Conservation (phyloP, 2,797 vertebrate genomes). For the Okamejei kenojei region DNA sequence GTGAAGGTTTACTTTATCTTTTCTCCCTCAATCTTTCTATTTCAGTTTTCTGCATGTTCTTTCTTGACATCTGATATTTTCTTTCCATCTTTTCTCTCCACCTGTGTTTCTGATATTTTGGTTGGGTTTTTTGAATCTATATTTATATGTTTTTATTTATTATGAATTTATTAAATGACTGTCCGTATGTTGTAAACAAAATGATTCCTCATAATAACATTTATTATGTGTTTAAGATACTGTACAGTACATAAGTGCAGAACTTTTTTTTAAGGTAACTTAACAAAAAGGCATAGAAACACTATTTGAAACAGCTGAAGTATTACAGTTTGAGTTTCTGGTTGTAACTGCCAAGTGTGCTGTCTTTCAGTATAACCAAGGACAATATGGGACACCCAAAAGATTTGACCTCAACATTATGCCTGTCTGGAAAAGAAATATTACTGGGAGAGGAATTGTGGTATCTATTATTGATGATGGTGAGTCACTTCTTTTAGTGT, state of each 20-base stretch:
- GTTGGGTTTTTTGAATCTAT: too few species aligned
- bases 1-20: background rate
- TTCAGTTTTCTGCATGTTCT: background rate
- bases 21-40: background rate
- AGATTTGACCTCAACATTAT: conserved; percentile 49
- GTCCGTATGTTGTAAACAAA: background rate
- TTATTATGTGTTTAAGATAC: background rate
- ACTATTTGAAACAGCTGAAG: background rate
- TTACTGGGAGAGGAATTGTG: conserved; percentile 50
- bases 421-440: conserved; percentile 51
- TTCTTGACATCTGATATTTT: background rate
- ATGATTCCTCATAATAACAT: background rate
- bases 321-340: conserved; percentile 13
- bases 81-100: background rate
- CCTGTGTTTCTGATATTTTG: background rate
- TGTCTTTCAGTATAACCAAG: conserved; percentile 46
- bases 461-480: conserved; percentile 52
- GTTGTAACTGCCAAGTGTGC: background rate
- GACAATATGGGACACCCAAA: conserved; percentile 44
- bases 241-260: background rate
- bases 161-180: background rate
- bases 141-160: too few species aligned
- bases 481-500: conserved; percentile 44
- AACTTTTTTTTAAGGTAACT: background rate
- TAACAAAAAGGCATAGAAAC: background rate